Evolutionary conservation across 2,888 invertebrate species (phyloP).

Genomic region (Aphodius granarius): DNA sequence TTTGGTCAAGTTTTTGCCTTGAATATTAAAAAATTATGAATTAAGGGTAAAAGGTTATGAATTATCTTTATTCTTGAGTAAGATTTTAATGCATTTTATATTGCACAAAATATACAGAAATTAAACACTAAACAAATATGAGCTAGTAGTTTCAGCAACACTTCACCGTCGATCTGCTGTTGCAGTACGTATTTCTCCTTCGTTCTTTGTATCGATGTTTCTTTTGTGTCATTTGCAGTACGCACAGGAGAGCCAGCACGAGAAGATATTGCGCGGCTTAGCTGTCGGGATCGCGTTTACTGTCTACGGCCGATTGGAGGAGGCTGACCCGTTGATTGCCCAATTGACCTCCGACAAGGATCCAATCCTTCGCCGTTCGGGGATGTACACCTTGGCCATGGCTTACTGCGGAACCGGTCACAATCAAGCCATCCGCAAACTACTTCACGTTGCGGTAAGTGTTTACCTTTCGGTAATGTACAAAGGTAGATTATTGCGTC

Average conservation of each 20-base stretch:
- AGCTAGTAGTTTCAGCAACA: no score
- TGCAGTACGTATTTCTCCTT: no score
- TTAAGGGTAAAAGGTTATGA: no score
- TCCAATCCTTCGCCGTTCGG: slow-evolving; percentile 91
- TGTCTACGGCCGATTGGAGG: slow-evolving; percentile 96
- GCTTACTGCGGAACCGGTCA: slow-evolving; percentile 98
- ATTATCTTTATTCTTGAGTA: no score
- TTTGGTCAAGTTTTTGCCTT: no score
- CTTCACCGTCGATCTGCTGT: no score
- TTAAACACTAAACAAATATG: no score
- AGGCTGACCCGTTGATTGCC: slow-evolving; percentile 91
- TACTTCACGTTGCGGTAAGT: slow-evolving; percentile 92
- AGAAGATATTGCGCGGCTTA: slow-evolving; percentile 95
- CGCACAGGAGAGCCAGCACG: slow-evolving; percentile 95
- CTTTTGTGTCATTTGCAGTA: slow-evolving; percentile 58
- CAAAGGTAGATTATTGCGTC: not conserved
- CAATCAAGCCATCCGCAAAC: slow-evolving; percentile 90
- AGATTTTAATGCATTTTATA: no score
- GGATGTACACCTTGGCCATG: slow-evolving; percentile 97
- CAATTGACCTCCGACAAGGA: slow-evolving; percentile 92
- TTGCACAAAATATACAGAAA: no score
- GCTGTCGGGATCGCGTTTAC: slow-evolving; percentile 96
- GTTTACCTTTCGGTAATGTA: slow-evolving; percentile 2
- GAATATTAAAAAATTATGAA: no score
- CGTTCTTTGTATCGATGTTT: no score